Evolutionary conservation across 2,113 vertebrate species (phyloP), one percentile per base, ranked within the genome.

Genomic region (Cariama cristata): DNA sequence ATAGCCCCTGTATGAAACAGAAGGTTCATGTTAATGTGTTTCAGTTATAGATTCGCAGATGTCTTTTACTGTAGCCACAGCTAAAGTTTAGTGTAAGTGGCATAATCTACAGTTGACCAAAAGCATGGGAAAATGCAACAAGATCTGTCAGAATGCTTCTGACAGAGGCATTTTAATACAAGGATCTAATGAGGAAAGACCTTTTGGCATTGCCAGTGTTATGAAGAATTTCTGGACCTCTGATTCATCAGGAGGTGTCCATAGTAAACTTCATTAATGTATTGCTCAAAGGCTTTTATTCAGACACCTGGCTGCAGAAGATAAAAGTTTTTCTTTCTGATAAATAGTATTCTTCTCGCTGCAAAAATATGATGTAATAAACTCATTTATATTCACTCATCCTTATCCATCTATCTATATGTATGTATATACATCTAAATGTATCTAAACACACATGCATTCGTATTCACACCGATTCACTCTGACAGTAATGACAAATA

Each of bases 381-480:
- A 17, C 8, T 30, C 2, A 16, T 32, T 42, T 52, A 30, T 62
- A 86, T 80, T 68, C 49, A 38, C 10, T 75, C 20, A 58, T 27
- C 11, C 6, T 2, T n/a, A 69, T 44, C 53, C 53, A 14, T 32
- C 17, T 35, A 3, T 50, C 7, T n/a, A 53, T 40, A 6, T 23
- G 3, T 20, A 26, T 6, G 2, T 40, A 11, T 49, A 23, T 11
- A 11, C 1, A 35, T 2, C 27, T 21, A 23, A 71, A 79, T 6
- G 3, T 20, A n/a, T 32, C n/a, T 6, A 52, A 66, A 44, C 10
- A 45, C 6, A 26, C 3, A 17, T 14, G 12, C 3, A 38, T 55
- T 86, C 3, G 2, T 52, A 14, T 35, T 69, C 42, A 69, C 59
- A 45, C 9, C 0, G 0, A 40, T 45, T 85, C 1, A 6, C 20